Evolutionary conservation across 2,797 vertebrate species (phyloP).

Genomic region (Oophaga sylvatica): DNA sequence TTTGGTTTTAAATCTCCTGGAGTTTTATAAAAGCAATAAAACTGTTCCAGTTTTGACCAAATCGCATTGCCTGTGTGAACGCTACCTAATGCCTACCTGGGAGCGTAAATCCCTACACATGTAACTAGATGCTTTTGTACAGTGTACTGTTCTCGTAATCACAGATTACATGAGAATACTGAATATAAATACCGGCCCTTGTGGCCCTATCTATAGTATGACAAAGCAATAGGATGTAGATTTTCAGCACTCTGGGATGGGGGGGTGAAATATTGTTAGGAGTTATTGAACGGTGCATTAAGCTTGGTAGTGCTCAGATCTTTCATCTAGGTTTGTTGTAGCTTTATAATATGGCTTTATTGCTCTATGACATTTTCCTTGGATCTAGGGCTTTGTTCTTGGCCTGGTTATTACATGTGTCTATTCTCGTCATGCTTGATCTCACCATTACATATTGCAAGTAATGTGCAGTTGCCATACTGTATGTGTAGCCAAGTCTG

Average conservation of each 20-base stretch:
- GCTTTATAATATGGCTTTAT: slow-evolving; percentile 19
- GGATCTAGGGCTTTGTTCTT: neutral
- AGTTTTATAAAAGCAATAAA: no score
- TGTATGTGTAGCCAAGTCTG: neutral
- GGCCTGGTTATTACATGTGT: neutral
- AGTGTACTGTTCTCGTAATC: neutral
- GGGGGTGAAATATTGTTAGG: neutral
- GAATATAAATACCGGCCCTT: neutral
- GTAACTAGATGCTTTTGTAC: no score
- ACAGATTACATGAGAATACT: neutral
- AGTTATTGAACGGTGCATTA: slow-evolving; percentile 33
- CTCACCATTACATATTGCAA: neutral
- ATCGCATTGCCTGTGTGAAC: no score
- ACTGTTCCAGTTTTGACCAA: no score
- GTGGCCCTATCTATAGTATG: neutral
- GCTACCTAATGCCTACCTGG: no score
- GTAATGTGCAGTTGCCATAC: neutral
- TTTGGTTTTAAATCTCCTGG: no score
- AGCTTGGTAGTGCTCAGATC: neutral
- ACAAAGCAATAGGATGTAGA: slow-evolving; percentile 28
- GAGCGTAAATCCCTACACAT: no score
- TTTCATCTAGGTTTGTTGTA: slow-evolving; percentile 1
- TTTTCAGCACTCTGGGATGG: slow-evolving; percentile 11
- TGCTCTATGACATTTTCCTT: slow-evolving; percentile 3
- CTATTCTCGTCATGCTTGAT: slow-evolving; percentile 15